Conservation (phyloP, 2,888 invertebrate species). For the Clostera curtula region DNA sequence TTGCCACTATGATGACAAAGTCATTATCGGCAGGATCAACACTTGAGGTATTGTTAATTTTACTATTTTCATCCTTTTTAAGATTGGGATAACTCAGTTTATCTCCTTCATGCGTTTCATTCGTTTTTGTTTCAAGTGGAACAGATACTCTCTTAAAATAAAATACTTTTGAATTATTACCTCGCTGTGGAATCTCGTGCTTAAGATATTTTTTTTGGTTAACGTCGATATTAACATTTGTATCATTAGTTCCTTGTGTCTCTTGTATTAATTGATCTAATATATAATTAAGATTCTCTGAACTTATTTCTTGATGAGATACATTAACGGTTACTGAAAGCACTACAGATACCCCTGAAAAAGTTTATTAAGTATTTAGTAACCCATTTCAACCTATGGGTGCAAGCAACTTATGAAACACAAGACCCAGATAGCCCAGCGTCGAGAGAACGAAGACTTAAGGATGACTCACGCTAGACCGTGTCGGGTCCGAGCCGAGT, state of each 20-base stretch:
- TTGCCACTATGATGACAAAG: too few relatives aligned
- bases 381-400: too few relatives aligned
- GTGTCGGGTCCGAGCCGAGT: too few relatives aligned
- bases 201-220: slow-evolving; percentile 3
- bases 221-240: slow-evolving; percentile 4
- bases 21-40: too few relatives aligned
- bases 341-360: slow-evolving; percentile 12
- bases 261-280: slow-evolving; percentile 25
- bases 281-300: slow-evolving; percentile 22
- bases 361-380: too few relatives aligned
- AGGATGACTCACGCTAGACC: too few relatives aligned
- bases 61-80: not conserved
- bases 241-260: slow-evolving; percentile 9
- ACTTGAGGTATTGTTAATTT: not conserved
- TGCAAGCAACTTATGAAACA: too few relatives aligned
- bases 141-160: slow-evolving; percentile 18
- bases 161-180: slow-evolving; percentile 28
- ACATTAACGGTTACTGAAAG: slow-evolving; percentile 5
- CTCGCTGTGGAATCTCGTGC: slow-evolving; percentile 6
- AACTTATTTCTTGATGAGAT: slow-evolving; percentile 8
- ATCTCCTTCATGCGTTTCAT: slow-evolving; percentile 1
- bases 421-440: too few relatives aligned
- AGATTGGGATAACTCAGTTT: too few relatives aligned
- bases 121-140: slow-evolving; percentile 8
- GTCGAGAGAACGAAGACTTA: too few relatives aligned